Base-by-base conservation (phyloP, 2,113 vertebrate species). In the Verasper variegatus region DNA sequence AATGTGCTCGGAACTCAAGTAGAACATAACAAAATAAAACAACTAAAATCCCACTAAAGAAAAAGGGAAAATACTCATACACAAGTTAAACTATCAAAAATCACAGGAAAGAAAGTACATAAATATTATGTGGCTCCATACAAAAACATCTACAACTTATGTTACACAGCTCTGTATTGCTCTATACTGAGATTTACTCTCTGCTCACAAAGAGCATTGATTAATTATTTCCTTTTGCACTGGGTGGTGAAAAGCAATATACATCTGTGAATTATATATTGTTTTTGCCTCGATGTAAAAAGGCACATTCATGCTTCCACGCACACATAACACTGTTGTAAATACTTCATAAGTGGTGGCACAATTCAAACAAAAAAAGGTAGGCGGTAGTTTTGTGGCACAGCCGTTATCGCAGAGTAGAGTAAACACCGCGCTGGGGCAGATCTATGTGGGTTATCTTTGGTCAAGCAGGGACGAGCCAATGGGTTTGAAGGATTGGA, bases 151-250 rank as follows among this genome's bases (percentile, higher is more conserved):
- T 54, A 88, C 79, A 82, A 78, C 81, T 77, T 57, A 76, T 80
- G 89, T 84, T 82, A 92, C 71, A 91, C 68, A 85, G 76, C 74
- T 76, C 78, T 60, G 84, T 94, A 94, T 94, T 95, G 94, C 93
- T 93, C 89, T 74, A 95, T 91, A 94, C 94, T 92, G 92, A 94
- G 86, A 84, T 68, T 84, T 78, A 1, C 1, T 63, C 74, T 52
- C 40, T 61, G 85, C 82, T 77, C 74, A 58, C 65, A 74, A 64
- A 69, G 85, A 87, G 84, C 88, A 89, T 78, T 14, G 71, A 82
- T 78, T 78, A 65, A 49, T 79, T 82, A n/a, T 80, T 83, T 76
- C 78, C 67, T 75, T 61, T 82, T 20, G 69, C 68, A 55, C 40
- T 52, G 14, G 57, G 42, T 49, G 63, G 70, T 64, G 58, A 87